Conservation (phyloP, 2,113 vertebrate genomes). For the Mystacornis crossleyi region DNA sequence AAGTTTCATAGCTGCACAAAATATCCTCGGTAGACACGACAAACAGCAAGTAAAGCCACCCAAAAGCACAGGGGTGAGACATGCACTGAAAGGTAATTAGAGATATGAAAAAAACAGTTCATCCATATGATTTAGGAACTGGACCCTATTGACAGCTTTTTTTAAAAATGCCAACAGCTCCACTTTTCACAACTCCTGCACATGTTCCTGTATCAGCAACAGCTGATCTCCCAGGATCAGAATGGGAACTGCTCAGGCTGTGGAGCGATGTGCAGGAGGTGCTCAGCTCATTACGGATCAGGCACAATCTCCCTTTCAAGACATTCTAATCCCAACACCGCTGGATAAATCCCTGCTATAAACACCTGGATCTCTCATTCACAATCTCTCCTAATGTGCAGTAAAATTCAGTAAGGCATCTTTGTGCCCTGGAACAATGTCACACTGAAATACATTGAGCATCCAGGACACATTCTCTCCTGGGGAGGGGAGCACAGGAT, state of each 20-base stretch:
- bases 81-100: accelerated
- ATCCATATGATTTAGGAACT: background rate
- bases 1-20: background rate
- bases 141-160: background rate
- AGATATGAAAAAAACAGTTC: background rate
- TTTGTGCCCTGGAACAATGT: background rate
- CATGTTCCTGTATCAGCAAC: background rate
- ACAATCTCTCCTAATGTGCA: background rate
- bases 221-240: background rate
- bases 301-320: background rate
- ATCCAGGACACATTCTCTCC: background rate
- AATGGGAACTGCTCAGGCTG: background rate
- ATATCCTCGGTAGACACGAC: accelerated
- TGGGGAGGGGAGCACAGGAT: no score
- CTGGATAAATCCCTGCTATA: background rate
- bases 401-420: background rate
- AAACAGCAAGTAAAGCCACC: background rate
- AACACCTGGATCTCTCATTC: background rate
- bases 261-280: accelerated
- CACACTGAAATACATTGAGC: background rate
- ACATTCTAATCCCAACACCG: background rate
- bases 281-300: accelerated
- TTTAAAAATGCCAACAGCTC: background rate
- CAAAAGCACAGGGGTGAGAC: background rate
- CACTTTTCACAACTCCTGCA: background rate